Percentiles rank a stretch among this genome's conserved stretches.
Conservation (phyloP, 2,113 vertebrate genomes). For the Pelodiscus sinensis region DNA sequence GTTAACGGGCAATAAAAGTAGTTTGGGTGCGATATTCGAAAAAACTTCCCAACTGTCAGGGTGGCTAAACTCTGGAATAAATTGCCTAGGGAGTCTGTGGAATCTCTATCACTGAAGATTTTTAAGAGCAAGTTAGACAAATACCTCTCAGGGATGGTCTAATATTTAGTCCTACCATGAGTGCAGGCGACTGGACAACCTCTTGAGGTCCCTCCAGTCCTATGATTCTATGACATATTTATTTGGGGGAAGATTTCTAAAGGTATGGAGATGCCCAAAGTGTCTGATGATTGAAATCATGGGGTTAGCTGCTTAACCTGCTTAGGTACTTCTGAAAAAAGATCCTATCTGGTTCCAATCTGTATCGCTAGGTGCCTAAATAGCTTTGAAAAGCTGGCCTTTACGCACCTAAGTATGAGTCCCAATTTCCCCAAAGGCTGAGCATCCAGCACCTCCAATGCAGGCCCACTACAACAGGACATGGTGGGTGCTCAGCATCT, state of each 20-base stretch:
- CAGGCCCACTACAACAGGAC: neutral
- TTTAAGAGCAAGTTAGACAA: too few species aligned
- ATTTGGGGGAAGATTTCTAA: neutral
- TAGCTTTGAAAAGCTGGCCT: neutral
- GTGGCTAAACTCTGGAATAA: too few species aligned
- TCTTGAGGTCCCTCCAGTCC: too few species aligned
- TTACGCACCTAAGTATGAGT: neutral
- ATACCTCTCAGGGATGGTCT: too few species aligned
- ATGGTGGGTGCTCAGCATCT: neutral
- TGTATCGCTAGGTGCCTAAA: neutral
- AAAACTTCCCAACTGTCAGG: too few species aligned
- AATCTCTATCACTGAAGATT: too few species aligned
- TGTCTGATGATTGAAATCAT: neutral
- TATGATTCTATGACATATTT: too few species aligned
- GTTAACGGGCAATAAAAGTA: too few species aligned
- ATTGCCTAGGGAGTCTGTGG: too few species aligned
- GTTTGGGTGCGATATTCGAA: too few species aligned
- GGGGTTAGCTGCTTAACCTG: neutral
- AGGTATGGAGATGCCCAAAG: neutral
- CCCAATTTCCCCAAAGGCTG: accelerated
- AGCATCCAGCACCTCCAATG: neutral
- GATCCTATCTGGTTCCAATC: neutral
- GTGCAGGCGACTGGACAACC: too few species aligned
- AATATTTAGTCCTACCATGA: too few species aligned
- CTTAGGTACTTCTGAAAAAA: neutral